Percentiles rank a stretch among this genome's conserved stretches.
phyloP scores from a whole-genome alignment of 2,888 invertebrate genomes.

The Petrolisthes cinctipes region DNA sequence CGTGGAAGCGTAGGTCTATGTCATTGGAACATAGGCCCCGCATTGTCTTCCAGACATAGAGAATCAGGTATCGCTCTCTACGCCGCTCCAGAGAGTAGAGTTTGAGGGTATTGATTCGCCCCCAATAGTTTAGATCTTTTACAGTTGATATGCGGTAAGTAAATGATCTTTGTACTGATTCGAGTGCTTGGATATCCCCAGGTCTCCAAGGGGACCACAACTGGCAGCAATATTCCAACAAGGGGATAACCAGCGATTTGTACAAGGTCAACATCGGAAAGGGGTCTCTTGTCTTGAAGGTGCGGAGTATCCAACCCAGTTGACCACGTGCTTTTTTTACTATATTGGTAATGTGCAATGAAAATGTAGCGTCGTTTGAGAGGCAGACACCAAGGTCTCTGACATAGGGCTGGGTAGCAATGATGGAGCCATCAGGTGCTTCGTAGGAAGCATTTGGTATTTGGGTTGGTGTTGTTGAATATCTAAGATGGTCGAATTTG shows the following conservation, averaged over 20 bases:
- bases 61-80: slow-evolving; percentile 15
- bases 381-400: not conserved
- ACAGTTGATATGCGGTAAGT: not conserved
- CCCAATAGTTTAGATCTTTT: slow-evolving; percentile 14
- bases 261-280: not conserved
- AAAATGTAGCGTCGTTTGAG: not conserved
- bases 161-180: slow-evolving; percentile 6
- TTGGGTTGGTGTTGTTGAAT: not conserved
- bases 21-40: not conserved
- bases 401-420: not conserved
- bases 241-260: not conserved
- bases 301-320: not conserved
- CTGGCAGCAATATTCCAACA: slow-evolving; percentile 22
- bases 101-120: not conserved
- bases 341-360: not conserved
- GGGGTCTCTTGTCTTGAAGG: not conserved
- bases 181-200: not conserved
- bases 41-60: slow-evolving; percentile 21
- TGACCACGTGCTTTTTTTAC: not conserved
- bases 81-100: not conserved
- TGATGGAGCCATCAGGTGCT: not conserved
- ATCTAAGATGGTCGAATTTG: not conserved
- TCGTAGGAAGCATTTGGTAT: no score
- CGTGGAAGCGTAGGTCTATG: no score
- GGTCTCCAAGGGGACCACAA: slow-evolving; percentile 5